Base-by-base conservation (phyloP, 2,797 vertebrate genomes). In the Phrynocephalus vlangalii region DNA sequence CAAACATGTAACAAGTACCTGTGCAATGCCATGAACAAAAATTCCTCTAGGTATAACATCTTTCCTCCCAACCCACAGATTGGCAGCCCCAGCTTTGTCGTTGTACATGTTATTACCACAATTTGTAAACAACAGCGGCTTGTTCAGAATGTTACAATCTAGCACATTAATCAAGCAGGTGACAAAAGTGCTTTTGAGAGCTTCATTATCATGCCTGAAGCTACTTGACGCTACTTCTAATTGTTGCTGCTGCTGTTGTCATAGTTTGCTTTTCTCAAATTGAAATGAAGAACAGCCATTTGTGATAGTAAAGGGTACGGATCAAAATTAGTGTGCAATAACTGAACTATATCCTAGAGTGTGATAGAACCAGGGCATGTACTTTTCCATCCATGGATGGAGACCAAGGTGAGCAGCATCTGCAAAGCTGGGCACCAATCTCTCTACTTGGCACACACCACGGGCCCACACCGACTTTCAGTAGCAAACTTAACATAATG, bases 1-100 rank as follows among this genome's bases (percentile, higher is more conserved):
- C 75, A 85, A 80, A 88, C 92, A 72, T 3, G 28, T 67, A 50
- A 80, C 63, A 80, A 86, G 81, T 63, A 30, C 15, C 79, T 76
- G 24, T 76, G 18, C 52, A 87, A 72, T 50, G 75, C 1, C 72
- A 50, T 18, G 1, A 6, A 24, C 78, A 89, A 90, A 76, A 89
- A 70, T 24, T 86, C 13, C 16, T 48, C 48, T 80, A 72, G 15
- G 13, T 33, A 38, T 16, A 86, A 30, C 1, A 30, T 1, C 26
- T 33, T 83, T 79, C 16, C 11, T 10, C 20, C 75, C 13, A 89
- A 9, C 52, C 52, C 11, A 60, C 24, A 50, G 4, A 28, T 22
- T 67, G 52, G 66, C 66, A 33, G 0, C 30, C 24, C 81, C 0
- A 60, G 71, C 22, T 56, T 52, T 44, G 1, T 1, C 84, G 0